A percentile compares a stretch with the other conserved stretches of the same genome.
Evolutionary conservation across 2,797 vertebrate genomes (phyloP).

Genomic region (Sitta carolinensis): DNA sequence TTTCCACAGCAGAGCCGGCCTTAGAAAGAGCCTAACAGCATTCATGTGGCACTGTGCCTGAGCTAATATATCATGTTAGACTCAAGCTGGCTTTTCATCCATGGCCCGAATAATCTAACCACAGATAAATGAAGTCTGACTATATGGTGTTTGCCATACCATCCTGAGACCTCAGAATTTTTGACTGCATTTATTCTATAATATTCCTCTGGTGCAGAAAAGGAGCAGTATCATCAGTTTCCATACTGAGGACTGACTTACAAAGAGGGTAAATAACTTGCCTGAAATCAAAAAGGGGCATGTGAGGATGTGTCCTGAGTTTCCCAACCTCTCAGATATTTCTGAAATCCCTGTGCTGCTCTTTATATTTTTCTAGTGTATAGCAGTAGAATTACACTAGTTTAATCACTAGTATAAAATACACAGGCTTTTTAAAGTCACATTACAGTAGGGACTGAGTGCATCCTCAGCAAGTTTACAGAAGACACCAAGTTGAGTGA

Average conservation of each 20-base stretch:
- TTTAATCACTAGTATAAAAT: not conserved
- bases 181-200: not conserved
- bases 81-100: not conserved
- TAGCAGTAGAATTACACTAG: not conserved
- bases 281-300: not conserved
- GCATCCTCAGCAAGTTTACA: not conserved
- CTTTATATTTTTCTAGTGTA: not conserved
- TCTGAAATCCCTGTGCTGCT: not conserved
- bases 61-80: not conserved
- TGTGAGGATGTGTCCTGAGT: not conserved
- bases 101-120: not conserved
- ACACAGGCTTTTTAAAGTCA: not conserved
- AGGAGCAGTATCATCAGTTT: not conserved
- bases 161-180: not conserved
- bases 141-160: not conserved
- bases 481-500: not conserved
- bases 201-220: not conserved
- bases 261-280: not conserved
- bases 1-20: slow-evolving; percentile 4
- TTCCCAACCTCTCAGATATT: not conserved
- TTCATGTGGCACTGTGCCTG: not conserved
- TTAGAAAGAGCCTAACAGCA: not conserved
- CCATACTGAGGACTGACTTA: not conserved
- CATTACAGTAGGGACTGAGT: not conserved
- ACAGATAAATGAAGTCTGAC: not conserved